phyloP scores from a whole-genome alignment of 2,888 invertebrate species.

The Rhogogaster chlorosoma region DNA sequence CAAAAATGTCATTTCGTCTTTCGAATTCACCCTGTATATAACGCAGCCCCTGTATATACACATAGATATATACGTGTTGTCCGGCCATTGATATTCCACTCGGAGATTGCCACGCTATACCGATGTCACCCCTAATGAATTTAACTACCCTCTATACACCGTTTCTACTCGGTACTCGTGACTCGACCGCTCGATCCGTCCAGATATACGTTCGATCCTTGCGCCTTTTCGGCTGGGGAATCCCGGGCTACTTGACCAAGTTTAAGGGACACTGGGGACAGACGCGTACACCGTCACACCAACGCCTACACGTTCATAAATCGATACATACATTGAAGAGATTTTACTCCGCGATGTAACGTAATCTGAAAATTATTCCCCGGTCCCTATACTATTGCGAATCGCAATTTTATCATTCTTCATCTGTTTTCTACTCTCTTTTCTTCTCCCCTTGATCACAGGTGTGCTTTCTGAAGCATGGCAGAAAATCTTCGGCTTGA shows the following conservation, averaged over 20 bases:
- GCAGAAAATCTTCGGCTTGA: conserved; percentile 60
- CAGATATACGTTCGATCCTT: conserved; percentile 4
- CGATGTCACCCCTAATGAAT: conserved; percentile 65
- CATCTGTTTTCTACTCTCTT: not conserved
- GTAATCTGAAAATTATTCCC: not conserved
- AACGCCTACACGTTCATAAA: not conserved
- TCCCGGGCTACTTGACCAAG: not conserved
- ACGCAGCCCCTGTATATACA: not conserved
- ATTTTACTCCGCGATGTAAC: not conserved
- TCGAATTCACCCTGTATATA: not conserved
- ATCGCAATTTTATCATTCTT: not conserved
- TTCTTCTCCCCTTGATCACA: conserved; percentile 58
- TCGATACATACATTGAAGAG: not conserved
- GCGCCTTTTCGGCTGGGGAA: conserved; percentile 9
- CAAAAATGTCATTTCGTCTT: not conserved
- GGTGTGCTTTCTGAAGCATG: conserved; percentile 67
- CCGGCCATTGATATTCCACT: conserved; percentile 64
- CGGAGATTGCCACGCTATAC: conserved; percentile 58
- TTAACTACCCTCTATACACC: conserved; percentile 57
- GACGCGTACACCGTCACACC: not conserved
- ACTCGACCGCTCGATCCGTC: conserved; percentile 42
- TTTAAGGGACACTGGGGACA: conserved; percentile 17
- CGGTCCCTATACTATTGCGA: not conserved
- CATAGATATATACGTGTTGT: not conserved
- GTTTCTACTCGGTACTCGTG: conserved; percentile 7